Base-by-base conservation (phyloP, 1,140 invertebrate species). In the Aricia agestis region DNA sequence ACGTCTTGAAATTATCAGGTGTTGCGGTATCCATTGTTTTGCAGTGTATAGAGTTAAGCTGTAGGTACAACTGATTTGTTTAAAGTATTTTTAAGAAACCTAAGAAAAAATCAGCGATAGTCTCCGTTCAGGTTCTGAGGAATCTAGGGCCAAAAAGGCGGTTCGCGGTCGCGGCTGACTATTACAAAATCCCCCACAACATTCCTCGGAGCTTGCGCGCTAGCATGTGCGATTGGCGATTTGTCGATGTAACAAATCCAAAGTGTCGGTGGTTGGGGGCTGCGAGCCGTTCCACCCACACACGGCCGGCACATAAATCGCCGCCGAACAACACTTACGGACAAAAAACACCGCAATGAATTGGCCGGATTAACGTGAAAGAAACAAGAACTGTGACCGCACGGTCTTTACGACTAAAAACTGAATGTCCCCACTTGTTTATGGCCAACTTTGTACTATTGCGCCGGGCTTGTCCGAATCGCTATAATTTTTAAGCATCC, bases 321-420 rank as follows among this genome's bases (percentile, higher is more conserved):
- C 18, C 10, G 19, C 59, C n/a, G 18, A 19, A 63, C 59, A 63
- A 63, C 18, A 63, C 59, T 63, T 63, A 63, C 59, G 59, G 59
- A 63, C 59, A 63, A 18, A 63, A 63, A 63, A 63, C 18, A 19
- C 18, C 59, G 17, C 17, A 19, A 19, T 11, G 59, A 17, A 63
- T 63, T 10, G 59, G 59, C 18, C 18, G 59, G 59, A 63, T 63
- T 63, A 63, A 63, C 59, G 58, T 59, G 59, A 19, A 63, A 63
- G 17, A 63, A 63, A 63, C 59, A 11, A 63, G 59, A 63, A 63
- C 59, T 63, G 19, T 63, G 59, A 25, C 59, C 59, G 19, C 19
- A 52, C 11, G 11, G 11, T 1, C 45, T 52, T 52, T 52, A 52
- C 45, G 7, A 52, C 45, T 15, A 52, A 52, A 52, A 52, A 52